Conservation (phyloP, 2,113 vertebrate species). For the Saguinus midas region DNA sequence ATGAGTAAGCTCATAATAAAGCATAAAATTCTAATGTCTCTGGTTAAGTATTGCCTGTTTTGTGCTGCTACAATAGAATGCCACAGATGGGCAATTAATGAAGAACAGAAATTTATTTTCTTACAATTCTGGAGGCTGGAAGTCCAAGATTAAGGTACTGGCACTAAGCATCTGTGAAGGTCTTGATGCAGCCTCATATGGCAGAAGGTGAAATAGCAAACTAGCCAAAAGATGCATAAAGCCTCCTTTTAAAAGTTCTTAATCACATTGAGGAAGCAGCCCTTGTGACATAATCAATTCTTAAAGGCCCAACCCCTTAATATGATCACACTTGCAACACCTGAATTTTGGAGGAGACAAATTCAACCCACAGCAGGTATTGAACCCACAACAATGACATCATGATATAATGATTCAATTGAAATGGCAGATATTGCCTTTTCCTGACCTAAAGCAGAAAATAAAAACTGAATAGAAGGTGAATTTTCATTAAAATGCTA, state of each 20-base stretch:
- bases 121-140: neutral
- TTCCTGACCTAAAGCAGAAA: neutral
- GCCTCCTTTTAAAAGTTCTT: neutral
- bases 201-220: neutral
- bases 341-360: neutral
- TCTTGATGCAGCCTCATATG: neutral
- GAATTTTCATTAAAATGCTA: neutral
- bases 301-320: neutral
- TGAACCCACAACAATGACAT: neutral
- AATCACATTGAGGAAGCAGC: neutral
- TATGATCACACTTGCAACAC: neutral
- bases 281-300: neutral
- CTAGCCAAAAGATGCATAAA: neutral
- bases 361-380: neutral
- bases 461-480: neutral
- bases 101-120: neutral
- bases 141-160: neutral
- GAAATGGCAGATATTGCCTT: neutral
- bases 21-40: neutral
- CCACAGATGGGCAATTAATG: neutral
- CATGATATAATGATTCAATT: neutral
- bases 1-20: neutral
- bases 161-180: neutral
- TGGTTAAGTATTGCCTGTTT: neutral
- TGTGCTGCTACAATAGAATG: neutral